Conservation (phyloP, 2,113 vertebrate species). For the Addax nasomaculatus region DNA sequence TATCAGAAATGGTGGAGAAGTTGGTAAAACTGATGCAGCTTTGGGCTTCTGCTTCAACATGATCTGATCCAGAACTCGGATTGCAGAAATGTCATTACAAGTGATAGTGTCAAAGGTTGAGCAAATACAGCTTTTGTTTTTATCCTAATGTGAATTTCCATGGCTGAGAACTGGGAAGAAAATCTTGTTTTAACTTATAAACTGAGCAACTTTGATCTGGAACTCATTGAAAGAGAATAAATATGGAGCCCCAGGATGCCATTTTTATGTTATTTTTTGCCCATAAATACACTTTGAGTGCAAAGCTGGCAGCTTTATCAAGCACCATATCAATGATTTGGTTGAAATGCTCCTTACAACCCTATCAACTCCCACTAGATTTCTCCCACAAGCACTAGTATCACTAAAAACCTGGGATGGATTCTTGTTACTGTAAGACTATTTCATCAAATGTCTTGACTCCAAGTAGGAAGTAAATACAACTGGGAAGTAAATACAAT, state of each 20-base stretch:
- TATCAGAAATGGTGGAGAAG: not conserved
- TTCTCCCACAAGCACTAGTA: not conserved
- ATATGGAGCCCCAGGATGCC: not conserved
- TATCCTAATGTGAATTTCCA: not conserved
- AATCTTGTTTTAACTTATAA: not conserved
- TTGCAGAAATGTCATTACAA: not conserved
- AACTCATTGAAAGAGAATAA: conserved; percentile 43
- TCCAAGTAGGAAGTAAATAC: not conserved
- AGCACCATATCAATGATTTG: not conserved
- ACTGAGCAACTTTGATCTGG: conserved; percentile 7
- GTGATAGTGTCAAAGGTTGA: not conserved
- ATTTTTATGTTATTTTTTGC: not conserved
- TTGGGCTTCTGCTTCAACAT: not conserved
- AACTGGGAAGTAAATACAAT: not conserved
- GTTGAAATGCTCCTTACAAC: not conserved
- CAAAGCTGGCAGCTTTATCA: not conserved
- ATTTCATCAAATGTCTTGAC: not conserved
- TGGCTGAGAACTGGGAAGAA: not conserved
- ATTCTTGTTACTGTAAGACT: not conserved
- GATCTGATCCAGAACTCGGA: not conserved
- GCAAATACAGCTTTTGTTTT: conserved; percentile 6
- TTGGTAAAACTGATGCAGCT: not conserved
- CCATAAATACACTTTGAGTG: not conserved
- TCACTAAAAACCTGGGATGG: not conserved
- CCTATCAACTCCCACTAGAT: not conserved